Conservation (phyloP, 2,113 vertebrate genomes). For the western clawed frog (Xenopus tropicalis) region DNA sequence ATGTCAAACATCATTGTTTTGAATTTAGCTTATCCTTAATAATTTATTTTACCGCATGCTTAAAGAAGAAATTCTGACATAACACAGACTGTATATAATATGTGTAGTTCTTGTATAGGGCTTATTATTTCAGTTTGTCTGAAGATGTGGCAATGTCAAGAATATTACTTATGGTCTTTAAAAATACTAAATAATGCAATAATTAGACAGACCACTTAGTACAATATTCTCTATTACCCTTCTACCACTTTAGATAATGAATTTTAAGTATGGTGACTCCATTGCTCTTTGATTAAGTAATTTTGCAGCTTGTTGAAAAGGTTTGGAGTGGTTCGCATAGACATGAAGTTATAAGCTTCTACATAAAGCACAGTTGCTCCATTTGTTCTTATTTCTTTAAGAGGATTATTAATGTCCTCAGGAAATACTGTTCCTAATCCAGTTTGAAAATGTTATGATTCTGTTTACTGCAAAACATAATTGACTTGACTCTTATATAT, state of each 20-base stretch:
- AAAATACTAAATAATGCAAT: too few species aligned
- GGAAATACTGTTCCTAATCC: constrained; percentile 38
- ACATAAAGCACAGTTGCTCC: constrained; percentile 35
- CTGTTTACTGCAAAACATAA: constrained; percentile 39
- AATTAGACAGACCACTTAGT: constrained; percentile 1
- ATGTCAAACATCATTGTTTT: too few species aligned
- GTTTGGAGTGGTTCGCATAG: constrained; percentile 40
- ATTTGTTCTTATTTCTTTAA: constrained; percentile 35
- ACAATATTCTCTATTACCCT: neutral
- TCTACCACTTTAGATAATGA: neutral
- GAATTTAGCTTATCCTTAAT: too few species aligned
- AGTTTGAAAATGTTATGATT: constrained; percentile 42
- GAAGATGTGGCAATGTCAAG: too few species aligned
- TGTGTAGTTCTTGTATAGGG: too few species aligned
- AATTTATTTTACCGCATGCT: too few species aligned
- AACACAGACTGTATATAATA: too few species aligned
- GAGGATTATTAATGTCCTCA: constrained; percentile 43
- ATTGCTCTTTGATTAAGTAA: constrained; percentile 29
- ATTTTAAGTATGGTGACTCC: constrained; percentile 17
- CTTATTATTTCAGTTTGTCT: too few species aligned
- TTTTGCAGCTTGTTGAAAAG: constrained; percentile 34
- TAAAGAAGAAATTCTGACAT: too few species aligned
- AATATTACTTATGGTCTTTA: too few species aligned
- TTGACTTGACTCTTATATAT: constrained; percentile 23
- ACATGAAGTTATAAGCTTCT: constrained; percentile 26